Percentiles rank a stretch among this genome's conserved stretches.
phyloP scores from a whole-genome alignment of 2,888 invertebrate genomes.

The Dryocosmus kuriphilus region DNA sequence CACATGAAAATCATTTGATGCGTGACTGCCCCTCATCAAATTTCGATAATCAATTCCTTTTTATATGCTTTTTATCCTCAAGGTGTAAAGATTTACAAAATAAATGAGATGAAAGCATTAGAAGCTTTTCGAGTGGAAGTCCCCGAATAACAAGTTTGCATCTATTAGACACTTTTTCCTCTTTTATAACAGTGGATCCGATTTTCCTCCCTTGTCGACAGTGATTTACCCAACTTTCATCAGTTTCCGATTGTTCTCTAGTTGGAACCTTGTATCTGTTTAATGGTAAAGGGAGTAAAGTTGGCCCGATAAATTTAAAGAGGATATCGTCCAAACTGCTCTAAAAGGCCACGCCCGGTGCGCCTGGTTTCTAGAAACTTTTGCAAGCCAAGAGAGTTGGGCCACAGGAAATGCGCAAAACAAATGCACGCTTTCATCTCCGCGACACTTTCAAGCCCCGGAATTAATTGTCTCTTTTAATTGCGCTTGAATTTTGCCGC shows the following conservation, averaged over 20 bases:
- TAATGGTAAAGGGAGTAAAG: conserved; percentile 19
- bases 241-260: conserved; percentile 38
- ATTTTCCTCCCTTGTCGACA: conserved; percentile 15
- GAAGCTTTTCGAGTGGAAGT: background rate
- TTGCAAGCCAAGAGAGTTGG: background rate
- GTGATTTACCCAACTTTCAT: conserved; percentile 27
- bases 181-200: background rate
- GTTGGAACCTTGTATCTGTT: conserved; percentile 16
- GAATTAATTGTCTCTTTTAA: conserved; percentile 67
- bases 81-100: background rate
- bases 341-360: background rate
- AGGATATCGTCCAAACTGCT: conserved; percentile 28
- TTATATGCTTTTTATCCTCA: background rate
- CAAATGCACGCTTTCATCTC: conserved; percentile 54
- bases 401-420: conserved; percentile 39
- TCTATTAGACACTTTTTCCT: background rate
- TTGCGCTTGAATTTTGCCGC: conserved; percentile 54
- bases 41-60: background rate
- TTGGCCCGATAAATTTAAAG: conserved; percentile 29
- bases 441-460: conserved; percentile 54
- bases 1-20: conserved; percentile 2
- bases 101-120: background rate
- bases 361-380: background rate
- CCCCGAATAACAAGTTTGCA: background rate
- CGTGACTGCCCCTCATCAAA: background rate